Evolutionary conservation across 2,888 invertebrate species (phyloP).

Genomic region (Arenicola marina): DNA sequence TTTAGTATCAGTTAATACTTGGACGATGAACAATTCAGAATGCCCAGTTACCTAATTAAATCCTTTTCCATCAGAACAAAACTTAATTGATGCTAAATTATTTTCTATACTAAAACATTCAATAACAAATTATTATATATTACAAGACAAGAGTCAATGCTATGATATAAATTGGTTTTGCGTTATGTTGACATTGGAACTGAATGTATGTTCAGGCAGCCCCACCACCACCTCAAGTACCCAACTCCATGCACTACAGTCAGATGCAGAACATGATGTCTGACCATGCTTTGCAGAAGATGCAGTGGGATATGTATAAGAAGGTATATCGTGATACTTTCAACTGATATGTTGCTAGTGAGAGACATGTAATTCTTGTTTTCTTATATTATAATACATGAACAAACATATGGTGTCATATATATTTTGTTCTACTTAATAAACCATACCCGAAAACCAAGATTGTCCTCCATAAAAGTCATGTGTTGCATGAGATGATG

Average conservation of each 20-base stretch:
- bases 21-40: too few relatives aligned
- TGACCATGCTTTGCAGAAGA: not conserved
- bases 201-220: not conserved
- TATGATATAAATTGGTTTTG: not conserved
- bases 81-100: too few relatives aligned
- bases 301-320: conserved; percentile 9
- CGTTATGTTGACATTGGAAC: not conserved
- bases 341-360: too few relatives aligned
- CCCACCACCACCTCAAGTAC: not conserved
- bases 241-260: conserved; percentile 8
- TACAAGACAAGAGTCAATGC: too few relatives aligned
- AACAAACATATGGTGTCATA: not conserved
- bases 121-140: too few relatives aligned
- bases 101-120: too few relatives aligned
- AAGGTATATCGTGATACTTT: conserved; percentile 2
- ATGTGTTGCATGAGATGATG: not conserved
- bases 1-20: too few relatives aligned
- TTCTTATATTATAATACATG: too few relatives aligned
- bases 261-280: conserved; percentile 11
- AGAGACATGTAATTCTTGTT: too few relatives aligned
- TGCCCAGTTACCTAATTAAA: too few relatives aligned
- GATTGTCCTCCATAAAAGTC: not conserved
- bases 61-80: too few relatives aligned
- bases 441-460: not conserved
- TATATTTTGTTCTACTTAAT: not conserved